Conservation (phyloP, 2,797 vertebrate genomes). For the Perodicticus potto region DNA sequence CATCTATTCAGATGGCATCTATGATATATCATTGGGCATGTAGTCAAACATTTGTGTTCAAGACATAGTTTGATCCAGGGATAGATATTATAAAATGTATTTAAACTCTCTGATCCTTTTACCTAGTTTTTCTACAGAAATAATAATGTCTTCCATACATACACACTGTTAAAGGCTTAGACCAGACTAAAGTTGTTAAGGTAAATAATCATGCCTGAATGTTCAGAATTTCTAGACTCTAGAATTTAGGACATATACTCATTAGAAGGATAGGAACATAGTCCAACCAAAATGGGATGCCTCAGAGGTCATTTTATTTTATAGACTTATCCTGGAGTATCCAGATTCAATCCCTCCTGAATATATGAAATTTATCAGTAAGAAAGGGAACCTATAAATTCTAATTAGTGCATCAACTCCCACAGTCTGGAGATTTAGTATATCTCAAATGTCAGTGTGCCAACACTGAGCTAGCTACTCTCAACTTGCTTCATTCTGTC, state of each 20-base stretch:
- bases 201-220: not conserved
- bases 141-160: not conserved
- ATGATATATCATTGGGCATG: not conserved
- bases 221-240: not conserved
- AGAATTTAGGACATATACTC: not conserved
- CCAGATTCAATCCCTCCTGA: not conserved
- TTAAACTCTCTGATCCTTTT: slow-evolving; percentile 35
- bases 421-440: not conserved
- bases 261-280: not conserved
- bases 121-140: not conserved
- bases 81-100: not conserved
- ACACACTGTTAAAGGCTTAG: not conserved
- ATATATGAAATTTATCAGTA: not conserved
- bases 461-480: not conserved
- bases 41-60: not conserved
- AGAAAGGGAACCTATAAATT: not conserved
- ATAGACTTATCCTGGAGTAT: not conserved
- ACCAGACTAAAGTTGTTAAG: not conserved
- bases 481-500: not conserved
- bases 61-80: not conserved
- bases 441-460: slow-evolving; percentile 5
- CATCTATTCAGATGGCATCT: not conserved
- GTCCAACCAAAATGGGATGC: not conserved
- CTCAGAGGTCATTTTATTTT: not conserved
- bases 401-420: not conserved